Base-by-base conservation (phyloP, 1,140 invertebrate species). In the Ceratoteleas bidentatus region DNA sequence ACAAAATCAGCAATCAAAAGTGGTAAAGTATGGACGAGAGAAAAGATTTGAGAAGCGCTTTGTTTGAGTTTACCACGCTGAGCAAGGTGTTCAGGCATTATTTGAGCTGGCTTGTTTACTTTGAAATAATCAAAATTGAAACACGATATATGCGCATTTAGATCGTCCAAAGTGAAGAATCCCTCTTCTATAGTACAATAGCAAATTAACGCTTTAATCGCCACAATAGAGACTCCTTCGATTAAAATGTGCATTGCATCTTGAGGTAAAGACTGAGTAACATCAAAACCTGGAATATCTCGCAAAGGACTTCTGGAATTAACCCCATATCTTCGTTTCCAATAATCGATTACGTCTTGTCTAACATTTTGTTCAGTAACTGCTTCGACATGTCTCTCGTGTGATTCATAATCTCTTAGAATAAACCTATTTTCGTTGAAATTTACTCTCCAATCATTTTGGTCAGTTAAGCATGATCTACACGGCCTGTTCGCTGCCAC, bases 401-500 rank as follows among this genome's bases (percentile, higher is more conserved):
- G 33, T 54, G 34, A 32, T 32, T 32, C 15, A 11, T 10, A 33
- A 53, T 53, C n/a, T 4, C 50, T 4, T 10, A 62, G 5, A 62
- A 6, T 16, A 40, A 80, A 80, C 43, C 47, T 7, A 3, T 43
- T 36, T 43, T 83, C 68, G 49, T 24, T 45, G 38, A 77, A 82
- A 40, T 49, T 36, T 2, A 6, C 0, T 52, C 66, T 73, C 72
- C 61, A 85, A 0, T 74, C 68, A 34, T 76, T 14, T 10, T 68
- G 9, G 2, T 64, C 76, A 0, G 47, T 49, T 7, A 81, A 24
- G 36, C 84, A 85, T 0, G 69, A 38, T 7, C 78, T 54, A 65
- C 81, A 85, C 2, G 36, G 58, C 6, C 74, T 65, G 66, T 76
- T 62, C 10, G 81, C 81, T 3, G 81, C 16, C 8, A 78, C 77